These are phyloP conservation scores for Neomorphus geoffroyi DNA, from an alignment of 2,797 vertebrate genomes.

Conservation along the genomic window DNA sequence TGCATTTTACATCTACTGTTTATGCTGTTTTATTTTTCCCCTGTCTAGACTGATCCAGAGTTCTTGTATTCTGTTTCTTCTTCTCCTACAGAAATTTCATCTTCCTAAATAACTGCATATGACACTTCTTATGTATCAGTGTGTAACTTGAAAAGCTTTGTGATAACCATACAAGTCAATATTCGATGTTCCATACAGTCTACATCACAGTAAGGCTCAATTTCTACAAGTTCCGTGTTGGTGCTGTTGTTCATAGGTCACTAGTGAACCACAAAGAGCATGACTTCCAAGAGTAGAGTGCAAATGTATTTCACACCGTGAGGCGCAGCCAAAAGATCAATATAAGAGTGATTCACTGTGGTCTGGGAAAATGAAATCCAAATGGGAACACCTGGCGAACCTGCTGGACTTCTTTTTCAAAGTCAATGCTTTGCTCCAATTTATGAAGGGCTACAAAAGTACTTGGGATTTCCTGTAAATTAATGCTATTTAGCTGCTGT, in stretches of 20 bases:
- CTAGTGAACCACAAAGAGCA: background rate
- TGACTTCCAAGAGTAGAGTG: background rate
- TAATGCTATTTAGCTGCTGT: background rate
- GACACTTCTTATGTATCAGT: background rate
- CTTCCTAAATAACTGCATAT: background rate
- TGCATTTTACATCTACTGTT: constrained; percentile 7
- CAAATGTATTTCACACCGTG: background rate
- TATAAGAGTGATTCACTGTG: background rate
- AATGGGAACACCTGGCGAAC: background rate
- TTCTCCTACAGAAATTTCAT: background rate
- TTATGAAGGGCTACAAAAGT: background rate
- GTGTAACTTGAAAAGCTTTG: background rate
- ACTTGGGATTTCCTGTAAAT: background rate
- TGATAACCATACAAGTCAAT: background rate
- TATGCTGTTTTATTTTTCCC: background rate
- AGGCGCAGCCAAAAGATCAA: background rate
- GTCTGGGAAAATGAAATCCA: background rate
- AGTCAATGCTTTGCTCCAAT: background rate
- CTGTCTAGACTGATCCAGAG: background rate
- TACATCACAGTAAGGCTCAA: background rate
- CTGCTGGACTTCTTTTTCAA: background rate
- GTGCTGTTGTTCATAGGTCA: background rate
- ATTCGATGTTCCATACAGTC: background rate
- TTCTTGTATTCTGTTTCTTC: background rate
- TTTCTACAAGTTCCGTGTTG: background rate